Conservation (phyloP, 2,888 invertebrate genomes). For the Listrodromus nycthemerus region DNA sequence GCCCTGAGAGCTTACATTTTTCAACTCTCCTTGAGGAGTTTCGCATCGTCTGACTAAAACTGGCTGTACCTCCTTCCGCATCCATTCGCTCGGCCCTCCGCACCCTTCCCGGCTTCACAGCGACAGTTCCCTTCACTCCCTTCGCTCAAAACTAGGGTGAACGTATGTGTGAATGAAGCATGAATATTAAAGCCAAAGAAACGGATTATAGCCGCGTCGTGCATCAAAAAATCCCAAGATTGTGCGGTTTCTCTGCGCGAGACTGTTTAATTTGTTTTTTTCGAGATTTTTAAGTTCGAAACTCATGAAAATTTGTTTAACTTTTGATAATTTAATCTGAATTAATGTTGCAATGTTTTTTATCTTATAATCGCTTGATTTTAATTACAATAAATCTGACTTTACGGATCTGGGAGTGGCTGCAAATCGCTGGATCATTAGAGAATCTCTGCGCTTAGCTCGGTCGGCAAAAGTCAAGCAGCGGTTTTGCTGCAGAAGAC, state of each 20-base stretch:
- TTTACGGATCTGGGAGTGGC: neutral
- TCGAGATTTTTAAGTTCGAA: neutral
- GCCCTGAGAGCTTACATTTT: conserved; percentile 56
- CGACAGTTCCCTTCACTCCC: conserved; percentile 20
- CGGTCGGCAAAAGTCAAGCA: neutral
- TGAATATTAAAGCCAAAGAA: conserved; percentile 65
- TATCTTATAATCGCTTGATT: neutral
- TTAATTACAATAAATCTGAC: neutral
- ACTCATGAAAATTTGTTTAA: neutral
- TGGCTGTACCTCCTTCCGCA: conserved; percentile 33
- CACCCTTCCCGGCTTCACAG: conserved; percentile 52
- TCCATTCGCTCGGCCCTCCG: neutral
- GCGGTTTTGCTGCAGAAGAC: conserved; percentile 19
- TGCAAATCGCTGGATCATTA: conserved; percentile 10
- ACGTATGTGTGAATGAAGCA: conserved; percentile 51
- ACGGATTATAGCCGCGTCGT: conserved; percentile 50
- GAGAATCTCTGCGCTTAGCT: neutral
- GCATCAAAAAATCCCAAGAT: conserved; percentile 56
- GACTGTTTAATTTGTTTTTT: neutral
- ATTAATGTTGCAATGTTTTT: too few relatives aligned
- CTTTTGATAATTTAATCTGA: neutral
- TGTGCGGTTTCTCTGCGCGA: conserved; percentile 25
- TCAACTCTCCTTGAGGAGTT: conserved; percentile 35
- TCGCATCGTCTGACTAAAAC: conserved; percentile 30
- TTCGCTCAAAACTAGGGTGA: conserved; percentile 52